A percentile compares a stretch with the other conserved stretches of the same genome.
These are phyloP conservation scores for Psittacula derbiana DNA, from an alignment of 2,797 vertebrate genomes.

Conservation along the genomic window DNA sequence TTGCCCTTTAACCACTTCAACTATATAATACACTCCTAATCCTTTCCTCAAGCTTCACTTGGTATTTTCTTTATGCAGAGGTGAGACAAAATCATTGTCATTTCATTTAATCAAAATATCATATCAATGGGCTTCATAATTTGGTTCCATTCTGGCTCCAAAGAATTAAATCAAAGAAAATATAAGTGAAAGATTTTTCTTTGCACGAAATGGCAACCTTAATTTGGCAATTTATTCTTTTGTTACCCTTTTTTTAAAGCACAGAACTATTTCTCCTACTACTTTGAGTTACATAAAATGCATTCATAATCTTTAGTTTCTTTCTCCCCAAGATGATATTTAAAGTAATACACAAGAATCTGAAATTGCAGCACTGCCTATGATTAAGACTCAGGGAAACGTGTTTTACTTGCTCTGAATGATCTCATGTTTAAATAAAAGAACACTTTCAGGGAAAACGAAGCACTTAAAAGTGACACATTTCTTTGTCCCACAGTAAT, in stretches of 20 bases:
- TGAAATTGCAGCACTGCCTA: slow-evolving; percentile 22
- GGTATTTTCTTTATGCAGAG: neutral
- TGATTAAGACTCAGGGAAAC: slow-evolving; percentile 45
- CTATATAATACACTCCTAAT: neutral
- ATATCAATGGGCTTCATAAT: neutral
- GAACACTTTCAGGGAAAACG: slow-evolving; percentile 29
- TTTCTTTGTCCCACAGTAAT: slow-evolving; percentile 35
- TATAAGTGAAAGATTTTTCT: neutral
- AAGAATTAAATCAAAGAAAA: neutral
- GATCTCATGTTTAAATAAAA: slow-evolving; percentile 58
- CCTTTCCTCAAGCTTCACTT: neutral
- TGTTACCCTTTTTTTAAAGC: neutral
- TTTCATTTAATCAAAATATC: neutral
- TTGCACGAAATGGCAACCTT: neutral
- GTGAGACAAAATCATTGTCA: neutral
- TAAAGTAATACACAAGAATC: slow-evolving; percentile 24
- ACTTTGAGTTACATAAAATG: slow-evolving; percentile 15
- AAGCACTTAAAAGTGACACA: slow-evolving; percentile 49
- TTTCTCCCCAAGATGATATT: slow-evolving; percentile 3
- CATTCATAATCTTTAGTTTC: slow-evolving; percentile 7
- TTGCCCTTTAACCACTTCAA: neutral
- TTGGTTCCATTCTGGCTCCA: neutral
- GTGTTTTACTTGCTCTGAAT: slow-evolving; percentile 12
- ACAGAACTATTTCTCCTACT: neutral
- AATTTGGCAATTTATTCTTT: neutral